Evolutionary conservation across 1,140 invertebrate genomes (phyloP).

Genomic region (Spodoptera frugiperda): DNA sequence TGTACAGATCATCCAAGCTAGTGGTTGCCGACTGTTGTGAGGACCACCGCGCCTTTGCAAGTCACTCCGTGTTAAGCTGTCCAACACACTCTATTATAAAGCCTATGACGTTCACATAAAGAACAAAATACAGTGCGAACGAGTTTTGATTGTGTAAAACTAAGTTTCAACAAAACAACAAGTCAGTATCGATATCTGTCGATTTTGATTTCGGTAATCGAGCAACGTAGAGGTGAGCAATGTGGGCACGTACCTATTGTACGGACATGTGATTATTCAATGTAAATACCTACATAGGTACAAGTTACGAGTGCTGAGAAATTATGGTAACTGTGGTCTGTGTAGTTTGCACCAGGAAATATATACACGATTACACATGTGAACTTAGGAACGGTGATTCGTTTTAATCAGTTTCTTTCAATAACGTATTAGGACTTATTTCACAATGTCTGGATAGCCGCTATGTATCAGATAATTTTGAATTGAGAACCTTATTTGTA

Average conservation of each 20-base stretch:
- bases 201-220: slow-evolving; percentile 73
- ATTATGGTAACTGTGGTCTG: too few species aligned
- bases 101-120: slow-evolving; percentile 42
- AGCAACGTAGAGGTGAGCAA: slow-evolving; percentile 52
- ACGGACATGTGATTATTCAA: slow-evolving; percentile 11
- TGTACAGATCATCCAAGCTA: slow-evolving; percentile 54
- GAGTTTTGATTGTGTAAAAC: slow-evolving; percentile 41
- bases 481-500: too few species aligned
- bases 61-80: slow-evolving; percentile 60
- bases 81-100: slow-evolving; percentile 7
- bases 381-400: too few species aligned
- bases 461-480: too few species aligned
- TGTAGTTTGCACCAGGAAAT: too few species aligned
- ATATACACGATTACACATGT: too few species aligned
- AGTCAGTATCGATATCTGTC: slow-evolving; percentile 72
- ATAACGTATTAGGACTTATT: too few species aligned
- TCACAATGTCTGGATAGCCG: too few species aligned
- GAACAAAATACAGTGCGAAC: slow-evolving; percentile 23
- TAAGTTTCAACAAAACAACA: slow-evolving; percentile 66
- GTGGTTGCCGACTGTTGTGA: slow-evolving; percentile 70
- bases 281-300: background rate
- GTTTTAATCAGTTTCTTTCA: too few species aligned
- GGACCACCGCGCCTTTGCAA: slow-evolving; percentile 78
- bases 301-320: background rate
- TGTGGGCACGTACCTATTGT: slow-evolving; percentile 33